Evolutionary conservation across 2,113 vertebrate species (phyloP).

Genomic region (Turnix velox): DNA sequence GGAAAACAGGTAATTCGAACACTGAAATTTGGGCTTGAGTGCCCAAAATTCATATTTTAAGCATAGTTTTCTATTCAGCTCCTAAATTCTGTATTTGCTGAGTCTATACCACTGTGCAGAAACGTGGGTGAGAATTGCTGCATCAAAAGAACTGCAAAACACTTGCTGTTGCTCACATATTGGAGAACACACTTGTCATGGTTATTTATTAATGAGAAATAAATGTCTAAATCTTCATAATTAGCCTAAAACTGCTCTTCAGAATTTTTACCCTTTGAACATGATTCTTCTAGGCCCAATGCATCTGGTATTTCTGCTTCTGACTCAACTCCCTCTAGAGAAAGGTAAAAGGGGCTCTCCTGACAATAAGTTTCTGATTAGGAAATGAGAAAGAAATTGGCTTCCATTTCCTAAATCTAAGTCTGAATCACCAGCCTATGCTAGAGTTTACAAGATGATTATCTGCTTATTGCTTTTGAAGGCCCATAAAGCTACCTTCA

Average conservation of each 20-base stretch:
- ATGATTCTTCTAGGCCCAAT: background rate
- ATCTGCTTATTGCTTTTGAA: background rate
- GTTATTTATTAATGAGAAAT: background rate
- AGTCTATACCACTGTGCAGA: background rate
- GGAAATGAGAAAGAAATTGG: background rate
- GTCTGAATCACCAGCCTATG: background rate
- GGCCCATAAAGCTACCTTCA: background rate
- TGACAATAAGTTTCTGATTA: background rate
- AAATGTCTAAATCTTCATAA: background rate
- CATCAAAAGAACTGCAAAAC: background rate
- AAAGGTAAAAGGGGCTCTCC: background rate
- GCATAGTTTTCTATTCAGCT: background rate
- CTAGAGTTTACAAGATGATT: background rate
- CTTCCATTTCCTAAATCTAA: background rate
- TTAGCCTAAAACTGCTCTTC: background rate
- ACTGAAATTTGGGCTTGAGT: background rate
- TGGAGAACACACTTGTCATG: background rate
- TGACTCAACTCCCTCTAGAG: background rate
- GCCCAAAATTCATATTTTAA: background rate
- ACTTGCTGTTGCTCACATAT: background rate
- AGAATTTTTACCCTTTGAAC: background rate
- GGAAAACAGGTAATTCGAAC: background rate
- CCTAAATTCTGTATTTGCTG: background rate
- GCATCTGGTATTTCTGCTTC: background rate
- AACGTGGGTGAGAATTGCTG: background rate